Base-by-base conservation (phyloP, 2,888 invertebrate species). In the Allophyes oxyacanthae region DNA sequence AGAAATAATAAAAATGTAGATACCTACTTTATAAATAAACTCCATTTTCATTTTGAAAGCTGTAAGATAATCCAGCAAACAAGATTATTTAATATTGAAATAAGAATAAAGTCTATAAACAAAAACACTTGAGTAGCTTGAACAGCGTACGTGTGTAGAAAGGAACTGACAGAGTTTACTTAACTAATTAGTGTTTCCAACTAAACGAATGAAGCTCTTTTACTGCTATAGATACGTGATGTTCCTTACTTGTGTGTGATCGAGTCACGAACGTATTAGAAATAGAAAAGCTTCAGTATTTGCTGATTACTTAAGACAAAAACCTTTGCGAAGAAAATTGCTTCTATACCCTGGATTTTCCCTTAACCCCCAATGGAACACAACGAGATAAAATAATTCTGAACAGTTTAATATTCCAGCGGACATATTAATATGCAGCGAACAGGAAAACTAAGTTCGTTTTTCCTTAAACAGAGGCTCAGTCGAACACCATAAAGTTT, bases 171-270 rank as follows among this genome's bases (percentile, higher is more conserved):
- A 49, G 55, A 56, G 73, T 77, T 78, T 77, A 75, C 75, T 72
- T 64, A 64, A 64, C 69, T 76, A 81, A 81, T 81, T 75, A 79
- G 64, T 62, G 54, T 61, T 72, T 26, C 42, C 32, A 56, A 51
- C 50, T 46, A 66, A 75, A 74, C 61, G 57, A 50, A 52, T 68
- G 45, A 55, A 70, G 57, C 57, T 68, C 70, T 64, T 61, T 70
- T 64, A 50, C 49, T 54, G 26, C 45, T 42, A 64, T 61, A 56
- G 50, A 48, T 53, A 59, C 64, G 73, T 69, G 65, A 68, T 61
- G 45, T 69, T 73, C 36, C 48, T 41, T 46, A 32, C 51, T 44
- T 46, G 51, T 52, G 36, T 50, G 46, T 34, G 46, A 52, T 41
- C 51, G 9, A 6, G 44, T 49, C 34, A 46, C 45, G 15, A 68